phyloP scores from a whole-genome alignment of 2,113 vertebrate genomes.

The Isichthys henryi region DNA sequence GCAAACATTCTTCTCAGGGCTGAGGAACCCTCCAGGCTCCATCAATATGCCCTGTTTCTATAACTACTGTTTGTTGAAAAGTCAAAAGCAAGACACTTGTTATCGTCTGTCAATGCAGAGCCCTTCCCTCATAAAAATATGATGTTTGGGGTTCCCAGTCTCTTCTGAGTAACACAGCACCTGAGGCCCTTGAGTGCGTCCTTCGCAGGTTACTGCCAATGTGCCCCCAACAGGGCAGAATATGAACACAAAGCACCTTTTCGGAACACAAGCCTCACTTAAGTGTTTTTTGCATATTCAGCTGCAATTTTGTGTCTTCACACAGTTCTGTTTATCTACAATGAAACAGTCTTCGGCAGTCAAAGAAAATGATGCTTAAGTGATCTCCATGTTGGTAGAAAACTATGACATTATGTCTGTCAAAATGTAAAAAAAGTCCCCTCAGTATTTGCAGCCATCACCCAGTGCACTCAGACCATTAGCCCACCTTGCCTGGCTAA shows the following conservation, averaged over 20 bases:
- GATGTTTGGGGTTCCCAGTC: neutral
- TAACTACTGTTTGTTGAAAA: neutral
- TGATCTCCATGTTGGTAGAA: neutral
- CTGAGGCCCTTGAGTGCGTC: neutral
- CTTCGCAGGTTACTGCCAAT: neutral
- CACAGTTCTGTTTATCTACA: neutral
- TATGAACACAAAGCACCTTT: neutral
- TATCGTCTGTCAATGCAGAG: neutral
- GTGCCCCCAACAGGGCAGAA: neutral
- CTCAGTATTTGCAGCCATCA: neutral
- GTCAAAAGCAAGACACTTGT: neutral
- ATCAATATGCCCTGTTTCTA: neutral
- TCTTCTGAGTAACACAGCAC: neutral
- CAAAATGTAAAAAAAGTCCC: neutral
- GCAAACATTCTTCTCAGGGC: neutral
- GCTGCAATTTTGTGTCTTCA: neutral
- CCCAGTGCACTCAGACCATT: neutral
- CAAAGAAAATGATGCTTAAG: neutral
- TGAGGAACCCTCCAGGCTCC: neutral
- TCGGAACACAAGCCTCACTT: neutral
- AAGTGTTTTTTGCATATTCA: neutral
- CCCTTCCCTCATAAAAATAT: neutral
- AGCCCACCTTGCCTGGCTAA: neutral
- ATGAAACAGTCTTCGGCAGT: neutral
- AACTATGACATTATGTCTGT: neutral